Percentiles rank a stretch among this genome's conserved stretches.
Conservation (phyloP, 2,797 vertebrate species). For the Columba guinea region DNA sequence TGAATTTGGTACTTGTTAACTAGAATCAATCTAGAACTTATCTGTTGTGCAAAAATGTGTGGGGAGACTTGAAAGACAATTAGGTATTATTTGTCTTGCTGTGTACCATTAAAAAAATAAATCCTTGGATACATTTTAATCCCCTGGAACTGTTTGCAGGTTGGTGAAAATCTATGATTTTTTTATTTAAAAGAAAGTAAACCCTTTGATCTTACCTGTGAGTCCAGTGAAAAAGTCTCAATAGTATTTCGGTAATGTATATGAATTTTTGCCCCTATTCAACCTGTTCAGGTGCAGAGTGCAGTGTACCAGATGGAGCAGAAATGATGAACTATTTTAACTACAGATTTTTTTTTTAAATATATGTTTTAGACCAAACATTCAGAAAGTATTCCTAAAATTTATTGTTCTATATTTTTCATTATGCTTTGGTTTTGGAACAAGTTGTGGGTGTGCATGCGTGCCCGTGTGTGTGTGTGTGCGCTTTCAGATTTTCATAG, state of each 20-base stretch:
- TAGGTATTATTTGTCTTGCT: background rate
- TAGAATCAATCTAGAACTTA: background rate
- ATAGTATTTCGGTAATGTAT: background rate
- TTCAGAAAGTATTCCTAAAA: background rate
- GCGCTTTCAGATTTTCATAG: background rate
- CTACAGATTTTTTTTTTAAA: background rate
- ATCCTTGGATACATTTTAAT: background rate
- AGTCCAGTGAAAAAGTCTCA: background rate
- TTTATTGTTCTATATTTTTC: background rate
- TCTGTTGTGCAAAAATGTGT: background rate
- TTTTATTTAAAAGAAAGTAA: background rate
- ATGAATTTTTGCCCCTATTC: background rate
- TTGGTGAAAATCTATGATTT: background rate
- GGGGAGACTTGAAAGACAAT: background rate
- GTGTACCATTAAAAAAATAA: background rate
- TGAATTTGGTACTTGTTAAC: background rate
- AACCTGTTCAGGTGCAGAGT: background rate
- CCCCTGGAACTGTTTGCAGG: background rate
- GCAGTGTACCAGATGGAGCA: background rate
- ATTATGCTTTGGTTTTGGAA: background rate
- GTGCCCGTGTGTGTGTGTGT: too few relatives aligned
- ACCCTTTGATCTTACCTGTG: background rate
- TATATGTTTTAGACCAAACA: background rate
- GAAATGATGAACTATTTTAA: background rate
- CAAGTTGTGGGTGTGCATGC: background rate